phyloP scores from a whole-genome alignment of 2,113 vertebrate genomes.

The Notothenia coriiceps region DNA sequence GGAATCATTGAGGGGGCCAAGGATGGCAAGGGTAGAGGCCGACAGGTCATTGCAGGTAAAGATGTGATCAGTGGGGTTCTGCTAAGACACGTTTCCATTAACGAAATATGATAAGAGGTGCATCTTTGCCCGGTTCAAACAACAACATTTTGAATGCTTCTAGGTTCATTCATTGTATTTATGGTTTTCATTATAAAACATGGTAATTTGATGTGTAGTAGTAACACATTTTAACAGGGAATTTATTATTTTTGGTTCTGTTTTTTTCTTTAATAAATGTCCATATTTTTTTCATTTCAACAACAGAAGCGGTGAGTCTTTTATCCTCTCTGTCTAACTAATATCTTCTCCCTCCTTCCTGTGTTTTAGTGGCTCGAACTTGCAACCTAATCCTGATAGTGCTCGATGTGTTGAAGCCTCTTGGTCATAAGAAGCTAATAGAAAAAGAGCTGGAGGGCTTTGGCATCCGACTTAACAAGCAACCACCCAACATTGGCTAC shows the following conservation, averaged over 20 bases:
- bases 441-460: conserved; percentile 98
- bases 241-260: too few species aligned
- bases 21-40: conserved; percentile 97
- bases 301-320: neutral
- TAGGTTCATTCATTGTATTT: neutral
- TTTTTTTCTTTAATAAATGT: too few species aligned
- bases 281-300: too few species aligned
- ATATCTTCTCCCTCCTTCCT: neutral
- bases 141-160: neutral
- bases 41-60: conserved; percentile 97
- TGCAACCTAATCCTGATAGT: conserved; percentile 99
- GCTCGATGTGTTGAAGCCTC: conserved; percentile 96
- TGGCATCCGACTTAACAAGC: conserved; percentile 96
- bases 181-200: too few species aligned
- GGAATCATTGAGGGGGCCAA: conserved; percentile 99
- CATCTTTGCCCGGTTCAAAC: too few species aligned
- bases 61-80: neutral
- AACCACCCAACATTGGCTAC: conserved; percentile 97
- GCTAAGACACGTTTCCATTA: neutral
- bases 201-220: too few species aligned
- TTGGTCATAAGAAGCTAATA: conserved; percentile 97
- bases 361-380: conserved; percentile 92
- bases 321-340: neutral
- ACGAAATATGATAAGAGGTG: neutral
- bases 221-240: too few species aligned